Percentiles rank a stretch among this genome's conserved stretches.
These are phyloP conservation scores for Eucera pruinosa DNA, from an alignment of 2,888 invertebrate genomes.

Conservation along the genomic window DNA sequence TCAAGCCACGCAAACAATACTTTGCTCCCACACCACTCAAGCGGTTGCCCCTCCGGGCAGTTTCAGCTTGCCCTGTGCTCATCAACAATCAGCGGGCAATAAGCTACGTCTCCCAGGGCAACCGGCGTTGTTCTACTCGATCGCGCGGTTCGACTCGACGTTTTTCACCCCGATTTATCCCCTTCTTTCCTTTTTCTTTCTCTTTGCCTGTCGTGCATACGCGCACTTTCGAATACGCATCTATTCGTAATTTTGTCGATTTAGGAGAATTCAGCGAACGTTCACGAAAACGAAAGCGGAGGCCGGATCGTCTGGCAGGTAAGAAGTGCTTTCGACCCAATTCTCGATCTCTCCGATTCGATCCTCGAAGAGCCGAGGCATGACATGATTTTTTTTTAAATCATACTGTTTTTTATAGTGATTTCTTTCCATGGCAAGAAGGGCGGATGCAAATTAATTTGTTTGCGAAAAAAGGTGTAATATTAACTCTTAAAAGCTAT, in stretches of 20 bases:
- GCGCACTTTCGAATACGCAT: slow-evolving; percentile 19
- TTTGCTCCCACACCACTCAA: slow-evolving; percentile 4
- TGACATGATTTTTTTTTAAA: neutral
- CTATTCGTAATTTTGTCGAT: slow-evolving; percentile 15
- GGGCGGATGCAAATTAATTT: neutral
- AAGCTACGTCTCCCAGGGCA: too few species aligned
- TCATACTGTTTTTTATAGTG: neutral
- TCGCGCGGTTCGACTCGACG: too few species aligned
- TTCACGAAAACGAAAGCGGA: slow-evolving; percentile 7
- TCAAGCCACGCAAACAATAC: slow-evolving; percentile 15
- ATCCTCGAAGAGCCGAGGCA: slow-evolving; percentile 5
- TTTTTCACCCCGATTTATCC: slow-evolving; percentile 1
- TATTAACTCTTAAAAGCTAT: too few species aligned
- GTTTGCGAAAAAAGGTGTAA: too few species aligned
- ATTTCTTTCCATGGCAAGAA: neutral
- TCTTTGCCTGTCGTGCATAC: neutral
- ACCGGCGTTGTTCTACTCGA: too few species aligned
- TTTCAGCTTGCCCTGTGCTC: slow-evolving; percentile 14
- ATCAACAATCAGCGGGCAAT: too few species aligned
- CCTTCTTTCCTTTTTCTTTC: neutral
- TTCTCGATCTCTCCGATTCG: neutral
- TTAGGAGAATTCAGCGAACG: slow-evolving; percentile 11
- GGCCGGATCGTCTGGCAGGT: slow-evolving; percentile 12
- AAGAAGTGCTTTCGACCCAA: slow-evolving; percentile 26
- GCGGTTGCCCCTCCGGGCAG: too few species aligned